Conservation (phyloP, 2,797 vertebrate species). For the Eulemur rubriventer region DNA sequence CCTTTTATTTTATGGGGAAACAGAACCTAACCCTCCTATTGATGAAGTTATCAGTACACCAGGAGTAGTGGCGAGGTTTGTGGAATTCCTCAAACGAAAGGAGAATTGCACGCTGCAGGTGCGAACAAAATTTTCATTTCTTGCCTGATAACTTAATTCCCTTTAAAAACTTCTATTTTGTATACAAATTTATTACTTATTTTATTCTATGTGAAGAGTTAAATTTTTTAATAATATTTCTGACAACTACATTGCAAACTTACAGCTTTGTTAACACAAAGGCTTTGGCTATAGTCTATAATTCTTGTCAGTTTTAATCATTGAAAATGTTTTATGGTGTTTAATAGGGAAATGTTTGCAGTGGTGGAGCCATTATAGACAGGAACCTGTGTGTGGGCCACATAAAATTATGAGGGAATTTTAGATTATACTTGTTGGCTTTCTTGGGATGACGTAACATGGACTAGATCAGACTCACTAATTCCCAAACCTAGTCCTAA, state of each 20-base stretch:
- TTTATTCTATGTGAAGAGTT: constrained; percentile 8
- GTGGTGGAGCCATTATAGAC: neutral
- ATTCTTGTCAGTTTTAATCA: constrained; percentile 39
- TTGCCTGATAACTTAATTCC: constrained; percentile 6
- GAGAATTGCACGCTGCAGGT: constrained; percentile 91
- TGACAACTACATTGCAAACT: neutral
- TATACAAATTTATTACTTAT: neutral
- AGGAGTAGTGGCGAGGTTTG: constrained; percentile 96
- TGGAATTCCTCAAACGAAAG: constrained; percentile 91
- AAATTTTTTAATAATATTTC: constrained; percentile 30
- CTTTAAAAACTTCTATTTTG: neutral
- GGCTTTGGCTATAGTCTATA: neutral
- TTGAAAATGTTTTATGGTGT: constrained; percentile 16
- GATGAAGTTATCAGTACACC: constrained; percentile 97
- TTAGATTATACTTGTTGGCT: neutral
- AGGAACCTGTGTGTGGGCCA: neutral
- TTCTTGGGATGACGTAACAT: neutral
- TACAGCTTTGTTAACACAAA: constrained; percentile 24
- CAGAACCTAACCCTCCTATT: constrained; percentile 98
- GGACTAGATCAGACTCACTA: neutral
- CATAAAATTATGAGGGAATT: neutral
- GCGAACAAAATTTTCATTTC: constrained; percentile 41
- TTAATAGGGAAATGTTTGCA: neutral
- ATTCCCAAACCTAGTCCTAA: constrained; percentile 14
- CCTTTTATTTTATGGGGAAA: constrained; percentile 76